Evolutionary conservation across 2,113 vertebrate species (phyloP).

Genomic region (Albula glossodonta): DNA sequence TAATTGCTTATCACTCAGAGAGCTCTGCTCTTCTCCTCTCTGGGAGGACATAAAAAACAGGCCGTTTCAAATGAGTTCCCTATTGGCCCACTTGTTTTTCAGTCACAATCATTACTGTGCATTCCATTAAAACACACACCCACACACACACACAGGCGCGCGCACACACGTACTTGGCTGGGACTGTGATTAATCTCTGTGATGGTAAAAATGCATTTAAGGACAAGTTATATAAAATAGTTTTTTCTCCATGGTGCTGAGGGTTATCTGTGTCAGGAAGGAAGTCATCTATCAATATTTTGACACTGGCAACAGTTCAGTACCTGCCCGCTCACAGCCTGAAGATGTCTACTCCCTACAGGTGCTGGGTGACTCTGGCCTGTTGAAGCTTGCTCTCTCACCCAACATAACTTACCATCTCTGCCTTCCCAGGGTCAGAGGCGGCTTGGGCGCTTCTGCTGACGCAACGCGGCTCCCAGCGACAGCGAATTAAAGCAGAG

Average conservation of each 20-base stretch:
- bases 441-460: slow-evolving; percentile 38
- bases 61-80: background rate
- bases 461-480: slow-evolving; percentile 41
- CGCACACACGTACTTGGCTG: background rate
- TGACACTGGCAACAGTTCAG: background rate
- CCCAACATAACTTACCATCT: background rate
- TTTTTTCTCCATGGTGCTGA: background rate
- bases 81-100: background rate
- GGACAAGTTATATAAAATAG: background rate
- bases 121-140: background rate
- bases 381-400: background rate
- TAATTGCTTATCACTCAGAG: slow-evolving; percentile 24
- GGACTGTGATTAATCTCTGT: background rate
- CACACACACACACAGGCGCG: background rate
- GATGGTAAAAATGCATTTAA: background rate
- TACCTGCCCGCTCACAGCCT: background rate
- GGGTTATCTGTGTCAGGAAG: background rate
- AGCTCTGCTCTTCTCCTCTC: background rate
- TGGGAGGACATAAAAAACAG: background rate
- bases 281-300: background rate
- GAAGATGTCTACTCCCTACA: slow-evolving; percentile 1
- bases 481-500: slow-evolving; percentile 53
- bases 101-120: background rate
- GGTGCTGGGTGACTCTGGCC: background rate
- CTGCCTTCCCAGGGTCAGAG: background rate